Base-by-base conservation (phyloP, 2,797 vertebrate species). In the Amazonetta brasiliensis region DNA sequence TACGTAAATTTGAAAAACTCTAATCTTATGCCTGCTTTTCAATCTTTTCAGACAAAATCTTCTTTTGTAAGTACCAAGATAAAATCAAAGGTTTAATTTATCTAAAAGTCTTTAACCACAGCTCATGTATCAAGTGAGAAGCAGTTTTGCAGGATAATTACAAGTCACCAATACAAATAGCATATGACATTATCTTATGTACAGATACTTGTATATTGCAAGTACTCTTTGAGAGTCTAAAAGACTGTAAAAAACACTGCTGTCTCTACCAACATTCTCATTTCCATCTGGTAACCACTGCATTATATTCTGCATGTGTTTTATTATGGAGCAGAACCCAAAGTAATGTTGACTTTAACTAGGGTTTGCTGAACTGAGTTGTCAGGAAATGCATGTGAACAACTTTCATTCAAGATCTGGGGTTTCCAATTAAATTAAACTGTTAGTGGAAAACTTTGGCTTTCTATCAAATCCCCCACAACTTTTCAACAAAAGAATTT, bases 261-360 rank as follows among this genome's bases (percentile, higher is more conserved):
- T 72, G 12, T 90, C 63, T 92, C 80, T 67, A 72, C 43, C 52
- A 76, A 71, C 20, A 56, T 90, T 54, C 64, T 86, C 44, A 33
- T 92, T 94, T 87, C 48, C 71, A 64, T 84, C 68, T 87, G 54
- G 52, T 87, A 94, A 94, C 71, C 60, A 55, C 52, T 87, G 56
- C 83, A 63, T 64, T 83, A 60, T 75, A 76, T 71, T 79, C 74
- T 77, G 31, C 41, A 25, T 56, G 39, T 58, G 41, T 72, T 95
- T 91, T 82, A 48, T 92, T 74, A 80, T 1, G 17, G 11, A 88
- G 33, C 74, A 96, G 83, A 90, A 93, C 64, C 64, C 89, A 80
- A 92, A 86, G 76, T 46, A 90, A 77, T 52, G 60, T 87, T 79
- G 87, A 87, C 56, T 76, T 44, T 67, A 52, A 81, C 67, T 91